phyloP scores from a whole-genome alignment of 2,888 invertebrate genomes.

The Candidula unifasciata region DNA sequence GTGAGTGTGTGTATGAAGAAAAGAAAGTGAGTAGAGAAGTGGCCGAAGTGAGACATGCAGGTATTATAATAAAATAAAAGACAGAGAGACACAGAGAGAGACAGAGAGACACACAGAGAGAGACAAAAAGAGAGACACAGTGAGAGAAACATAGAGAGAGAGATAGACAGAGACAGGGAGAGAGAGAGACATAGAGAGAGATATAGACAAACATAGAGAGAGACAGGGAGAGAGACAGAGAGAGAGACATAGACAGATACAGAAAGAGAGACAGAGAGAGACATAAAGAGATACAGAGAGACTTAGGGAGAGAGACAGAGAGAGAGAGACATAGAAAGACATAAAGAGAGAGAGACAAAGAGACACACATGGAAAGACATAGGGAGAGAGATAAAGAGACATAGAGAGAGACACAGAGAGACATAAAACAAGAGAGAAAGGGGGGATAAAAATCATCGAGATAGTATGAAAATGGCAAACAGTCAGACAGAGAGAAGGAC shows the following conservation, averaged over 20 bases:
- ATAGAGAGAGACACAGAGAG: background rate
- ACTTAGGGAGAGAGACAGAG: background rate
- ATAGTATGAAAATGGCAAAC: background rate
- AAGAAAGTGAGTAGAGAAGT: no score
- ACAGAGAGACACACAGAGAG: background rate
- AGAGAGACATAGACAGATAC: background rate
- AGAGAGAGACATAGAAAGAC: background rate
- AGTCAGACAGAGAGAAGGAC: background rate
- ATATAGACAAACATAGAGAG: background rate
- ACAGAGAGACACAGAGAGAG: background rate
- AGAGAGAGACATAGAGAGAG: background rate
- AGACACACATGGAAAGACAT: background rate
- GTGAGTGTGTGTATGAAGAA: no score
- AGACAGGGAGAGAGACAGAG: background rate
- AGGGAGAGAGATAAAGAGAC: constrained; percentile 16
- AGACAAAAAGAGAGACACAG: background rate
- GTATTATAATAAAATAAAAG: background rate
- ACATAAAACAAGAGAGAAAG: no score
- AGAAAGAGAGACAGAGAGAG: background rate
- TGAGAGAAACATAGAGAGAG: background rate
- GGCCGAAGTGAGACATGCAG: background rate
- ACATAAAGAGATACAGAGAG: constrained; percentile 25
- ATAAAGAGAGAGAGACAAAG: background rate
- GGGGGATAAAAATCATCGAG: no score
- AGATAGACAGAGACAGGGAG: background rate